Conservation (phyloP, 2,113 vertebrate species). For the Gasterosteus nipponicus region DNA sequence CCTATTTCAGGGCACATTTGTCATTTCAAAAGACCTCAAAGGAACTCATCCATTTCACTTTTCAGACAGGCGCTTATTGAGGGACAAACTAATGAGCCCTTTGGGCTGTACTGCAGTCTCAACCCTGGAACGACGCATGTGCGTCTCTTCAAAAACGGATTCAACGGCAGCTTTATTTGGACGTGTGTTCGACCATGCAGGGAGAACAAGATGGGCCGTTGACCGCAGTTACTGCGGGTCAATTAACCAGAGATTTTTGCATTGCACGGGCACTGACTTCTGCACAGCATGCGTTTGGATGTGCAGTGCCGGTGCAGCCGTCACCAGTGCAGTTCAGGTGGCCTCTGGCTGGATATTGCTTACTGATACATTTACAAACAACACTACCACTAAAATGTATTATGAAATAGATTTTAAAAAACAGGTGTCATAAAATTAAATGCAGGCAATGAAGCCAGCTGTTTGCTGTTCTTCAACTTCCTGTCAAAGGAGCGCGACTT, state of each 20-base stretch:
- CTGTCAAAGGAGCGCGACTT: conserved; percentile 2
- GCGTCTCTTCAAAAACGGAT: conserved; percentile 2
- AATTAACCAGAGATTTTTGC: conserved; percentile 60
- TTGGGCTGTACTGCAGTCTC: conserved; percentile 14
- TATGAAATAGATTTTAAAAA: conserved; percentile 52
- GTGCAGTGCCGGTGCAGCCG: conserved; percentile 41
- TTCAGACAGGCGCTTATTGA: conserved; percentile 8
- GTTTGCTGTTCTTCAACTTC: conserved; percentile 26
- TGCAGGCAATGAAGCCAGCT: conserved; percentile 22
- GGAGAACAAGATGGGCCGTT: conserved; percentile 31
- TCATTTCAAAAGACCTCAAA: conserved; percentile 57
- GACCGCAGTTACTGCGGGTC: conserved; percentile 60
- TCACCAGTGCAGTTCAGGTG: conserved; percentile 45
- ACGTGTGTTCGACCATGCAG: conserved; percentile 31
- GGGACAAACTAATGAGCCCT: conserved; percentile 45
- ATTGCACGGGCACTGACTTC: conserved; percentile 43
- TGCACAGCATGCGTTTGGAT: conserved; percentile 50
- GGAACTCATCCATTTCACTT: conserved; percentile 41
- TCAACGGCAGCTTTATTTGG: not conserved
- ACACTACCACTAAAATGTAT: conserved; percentile 30
- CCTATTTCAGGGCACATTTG: conserved; percentile 48
- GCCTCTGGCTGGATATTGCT: conserved; percentile 35
- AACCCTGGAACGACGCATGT: not conserved
- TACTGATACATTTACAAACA: conserved; percentile 37
- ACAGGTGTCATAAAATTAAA: conserved; percentile 38